These are phyloP conservation scores for Corynorhinus townsendii DNA, from an alignment of 2,113 vertebrate genomes.

Conservation along the genomic window DNA sequence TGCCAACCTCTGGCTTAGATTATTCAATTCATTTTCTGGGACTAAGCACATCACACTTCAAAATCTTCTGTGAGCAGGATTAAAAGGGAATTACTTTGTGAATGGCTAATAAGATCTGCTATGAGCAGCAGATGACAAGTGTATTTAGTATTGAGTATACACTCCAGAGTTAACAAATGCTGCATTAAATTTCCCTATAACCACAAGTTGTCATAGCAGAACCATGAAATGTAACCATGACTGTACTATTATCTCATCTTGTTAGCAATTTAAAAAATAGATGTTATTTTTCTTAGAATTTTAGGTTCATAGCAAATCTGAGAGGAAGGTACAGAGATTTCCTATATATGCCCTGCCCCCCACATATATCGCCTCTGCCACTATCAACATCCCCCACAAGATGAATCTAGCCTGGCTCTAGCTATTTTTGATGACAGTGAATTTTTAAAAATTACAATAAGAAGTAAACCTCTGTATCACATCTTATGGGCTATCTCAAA, in stretches of 20 bases:
- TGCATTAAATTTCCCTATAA: not conserved
- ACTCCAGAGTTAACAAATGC: not conserved
- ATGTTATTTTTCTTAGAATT: not conserved
- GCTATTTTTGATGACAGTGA: not conserved
- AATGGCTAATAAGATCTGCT: not conserved
- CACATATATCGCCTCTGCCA: too few relatives aligned
- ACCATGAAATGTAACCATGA: not conserved
- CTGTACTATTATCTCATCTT: not conserved
- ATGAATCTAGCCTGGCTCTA: not conserved
- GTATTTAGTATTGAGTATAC: not conserved
- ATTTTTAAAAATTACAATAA: not conserved
- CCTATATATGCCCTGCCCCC: not conserved
- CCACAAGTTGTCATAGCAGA: not conserved
- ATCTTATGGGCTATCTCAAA: not conserved
- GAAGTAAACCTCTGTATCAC: not conserved
- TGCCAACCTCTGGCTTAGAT: not conserved
- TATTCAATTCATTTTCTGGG: not conserved
- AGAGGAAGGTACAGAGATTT: not conserved
- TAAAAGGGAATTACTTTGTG: not conserved
- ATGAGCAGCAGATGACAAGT: not conserved
- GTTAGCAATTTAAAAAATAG: not conserved
- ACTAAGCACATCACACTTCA: not conserved
- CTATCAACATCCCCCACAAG: too few relatives aligned
- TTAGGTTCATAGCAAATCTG: not conserved
- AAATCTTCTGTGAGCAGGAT: not conserved